Conservation (phyloP, 1,140 invertebrate species). For the Papilio aristodemus region DNA sequence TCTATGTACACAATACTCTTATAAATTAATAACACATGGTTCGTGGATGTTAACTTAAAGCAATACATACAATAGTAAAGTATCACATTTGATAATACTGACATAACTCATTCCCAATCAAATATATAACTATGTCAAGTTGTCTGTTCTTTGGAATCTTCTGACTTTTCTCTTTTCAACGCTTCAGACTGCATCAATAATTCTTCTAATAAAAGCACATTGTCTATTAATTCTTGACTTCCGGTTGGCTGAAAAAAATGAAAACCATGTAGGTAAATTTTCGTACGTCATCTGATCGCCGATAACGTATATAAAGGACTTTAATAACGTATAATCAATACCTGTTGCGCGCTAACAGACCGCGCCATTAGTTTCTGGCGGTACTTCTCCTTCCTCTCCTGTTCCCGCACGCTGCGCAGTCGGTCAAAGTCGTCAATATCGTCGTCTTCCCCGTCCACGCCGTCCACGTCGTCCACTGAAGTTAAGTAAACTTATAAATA, state of each 20-base stretch:
- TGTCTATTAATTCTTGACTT: conserved; percentile 64
- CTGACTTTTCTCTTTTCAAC: conserved; percentile 50
- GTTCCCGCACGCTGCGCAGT: conserved; percentile 66
- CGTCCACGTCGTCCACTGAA: conserved; percentile 71
- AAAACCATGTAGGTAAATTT: no score
- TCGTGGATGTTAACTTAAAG: conserved; percentile 29
- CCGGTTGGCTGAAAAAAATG: conserved; percentile 59
- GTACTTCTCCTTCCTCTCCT: conserved; percentile 68
- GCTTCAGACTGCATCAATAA: conserved; percentile 60
- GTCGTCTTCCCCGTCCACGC: conserved; percentile 52
- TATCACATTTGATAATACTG: conserved; percentile 77
- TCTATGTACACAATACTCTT: conserved; percentile 32
- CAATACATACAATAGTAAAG: conserved; percentile 45
- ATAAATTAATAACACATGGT: conserved; percentile 33
- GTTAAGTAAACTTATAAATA: conserved; percentile 21
- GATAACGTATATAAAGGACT: no score
- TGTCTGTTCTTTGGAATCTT: conserved; percentile 55
- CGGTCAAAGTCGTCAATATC: conserved; percentile 70
- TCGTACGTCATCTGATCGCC: no score
- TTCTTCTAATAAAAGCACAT: conserved; percentile 67
- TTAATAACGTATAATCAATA: no score
- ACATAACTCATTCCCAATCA: conserved; percentile 57
- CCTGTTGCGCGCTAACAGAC: conserved; percentile 77
- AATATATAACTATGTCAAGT: conserved; percentile 70
- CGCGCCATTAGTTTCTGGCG: conserved; percentile 74